Evolutionary conservation across 2,888 invertebrate species (phyloP), one percentile per base, ranked within the genome.

Genomic region (Strigamia maritima): DNA sequence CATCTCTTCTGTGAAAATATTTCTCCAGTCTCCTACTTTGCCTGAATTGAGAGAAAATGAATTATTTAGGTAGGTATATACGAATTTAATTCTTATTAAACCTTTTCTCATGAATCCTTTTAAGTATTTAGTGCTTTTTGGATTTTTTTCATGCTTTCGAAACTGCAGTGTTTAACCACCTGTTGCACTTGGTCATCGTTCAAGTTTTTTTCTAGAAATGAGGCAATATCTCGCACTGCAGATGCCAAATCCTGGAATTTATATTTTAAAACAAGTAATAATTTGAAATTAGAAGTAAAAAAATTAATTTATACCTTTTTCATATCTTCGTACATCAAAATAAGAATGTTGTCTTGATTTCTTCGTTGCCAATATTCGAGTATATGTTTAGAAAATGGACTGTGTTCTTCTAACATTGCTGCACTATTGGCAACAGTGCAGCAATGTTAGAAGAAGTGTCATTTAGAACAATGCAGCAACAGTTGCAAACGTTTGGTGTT

Each of bases 281-380:
- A 31, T 4, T 31, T 31, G 2, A 31, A 2, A 31, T 31, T 4
- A 31, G 31, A 31, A 4, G 2, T 7, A 7, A 7, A 7, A 31
- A 31, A 4, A 4, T 31, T 31, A 31, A 7, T 31, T 65, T 79
- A 83, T 86, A 91, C 92, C 86, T 89, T 89, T 78, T 90, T 89
- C 86, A 94, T 90, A 82, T 94, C 91, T 86, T 94, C 94, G 83
- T 94, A 94, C 84, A 92, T 92, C 79, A 94, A 86, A 83, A 93
- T 93, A 0, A 93, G 86, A 80, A 94, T 86, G 85, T 93, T 93
- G 1, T 90, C 87, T 81, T 92, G 87, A 80, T 92, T 83, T 81
- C 90, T 88, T 77, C 89, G 85, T 4, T 89, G 87, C 91, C 92
- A 92, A 0, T 92, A 93, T 87, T 94, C 93, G 83, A 91, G 90